These are phyloP conservation scores for Zaprionus bogoriensis DNA, from an alignment of 2,888 invertebrate genomes.

Conservation along the genomic window DNA sequence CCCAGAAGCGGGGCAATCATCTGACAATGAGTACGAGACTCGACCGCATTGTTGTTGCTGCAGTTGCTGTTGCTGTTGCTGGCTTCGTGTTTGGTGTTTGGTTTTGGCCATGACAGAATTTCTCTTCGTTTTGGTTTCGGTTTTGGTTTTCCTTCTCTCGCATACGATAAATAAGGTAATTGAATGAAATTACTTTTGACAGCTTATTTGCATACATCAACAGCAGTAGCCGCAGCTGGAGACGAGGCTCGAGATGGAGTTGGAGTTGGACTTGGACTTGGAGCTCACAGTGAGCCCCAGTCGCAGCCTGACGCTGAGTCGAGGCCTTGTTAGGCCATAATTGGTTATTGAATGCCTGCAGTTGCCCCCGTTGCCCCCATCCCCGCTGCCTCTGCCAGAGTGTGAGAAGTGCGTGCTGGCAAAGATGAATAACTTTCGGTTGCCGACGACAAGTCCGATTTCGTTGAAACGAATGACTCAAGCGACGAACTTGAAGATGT, in stretches of 20 bases:
- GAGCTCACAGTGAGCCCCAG: constrained; percentile 15
- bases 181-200: constrained; percentile 79
- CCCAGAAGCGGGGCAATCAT: constrained; percentile 56
- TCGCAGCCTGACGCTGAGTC: constrained; percentile 8
- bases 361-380: neutral
- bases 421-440: constrained; percentile 58
- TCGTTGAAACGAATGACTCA: constrained; percentile 40
- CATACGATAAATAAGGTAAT: constrained; percentile 76
- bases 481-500: constrained; percentile 47
- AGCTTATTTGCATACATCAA: constrained; percentile 78
- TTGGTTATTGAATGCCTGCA: constrained; percentile 70
- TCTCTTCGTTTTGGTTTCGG: constrained; percentile 47
- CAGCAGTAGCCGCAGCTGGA: constrained; percentile 49
- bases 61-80: constrained; percentile 1
- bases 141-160: constrained; percentile 23
- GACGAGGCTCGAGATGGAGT: constrained; percentile 16
- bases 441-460: constrained; percentile 34
- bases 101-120: constrained; percentile 68
- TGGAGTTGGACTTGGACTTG: constrained; percentile 26
- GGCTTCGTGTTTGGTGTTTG: constrained; percentile 20
- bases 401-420: constrained; percentile 69
- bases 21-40: constrained; percentile 32
- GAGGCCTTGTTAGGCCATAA: constrained; percentile 72
- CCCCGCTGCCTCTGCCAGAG: constrained; percentile 20
- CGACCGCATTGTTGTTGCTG: constrained; percentile 32